Evolutionary conservation across 2,797 vertebrate genomes (phyloP).

Genomic region (Clarias laeviceps): DNA sequence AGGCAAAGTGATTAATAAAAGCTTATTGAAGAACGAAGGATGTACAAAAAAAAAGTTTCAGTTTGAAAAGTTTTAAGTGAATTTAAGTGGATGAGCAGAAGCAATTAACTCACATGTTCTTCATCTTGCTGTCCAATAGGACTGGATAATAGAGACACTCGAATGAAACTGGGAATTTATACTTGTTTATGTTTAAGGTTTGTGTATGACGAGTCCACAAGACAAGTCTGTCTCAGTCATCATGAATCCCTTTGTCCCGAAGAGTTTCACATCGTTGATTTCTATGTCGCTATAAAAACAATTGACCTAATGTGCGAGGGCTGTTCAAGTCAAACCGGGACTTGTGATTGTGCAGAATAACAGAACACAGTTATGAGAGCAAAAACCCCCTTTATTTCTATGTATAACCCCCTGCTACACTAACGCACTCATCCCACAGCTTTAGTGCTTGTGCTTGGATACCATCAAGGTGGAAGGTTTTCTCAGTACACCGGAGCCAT

Average conservation of each 20-base stretch:
- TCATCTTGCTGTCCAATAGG: not conserved
- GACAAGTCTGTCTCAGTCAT: not conserved
- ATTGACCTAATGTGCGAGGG: too few relatives aligned
- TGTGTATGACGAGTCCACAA: not conserved
- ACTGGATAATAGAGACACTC: not conserved
- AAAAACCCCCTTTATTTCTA: too few relatives aligned
- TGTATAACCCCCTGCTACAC: too few relatives aligned
- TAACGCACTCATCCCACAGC: too few relatives aligned
- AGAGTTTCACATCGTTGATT: not conserved
- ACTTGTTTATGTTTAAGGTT: not conserved
- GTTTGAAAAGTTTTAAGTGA: not conserved
- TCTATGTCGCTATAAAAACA: too few relatives aligned
- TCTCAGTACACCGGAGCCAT: too few relatives aligned
- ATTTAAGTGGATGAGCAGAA: not conserved
- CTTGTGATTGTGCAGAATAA: too few relatives aligned
- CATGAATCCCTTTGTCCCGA: not conserved
- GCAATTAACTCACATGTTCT: not conserved
- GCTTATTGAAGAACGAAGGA: not conserved
- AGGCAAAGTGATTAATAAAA: not conserved
- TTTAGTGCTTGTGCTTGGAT: too few relatives aligned
- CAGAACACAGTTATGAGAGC: too few relatives aligned
- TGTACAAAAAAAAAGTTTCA: not conserved
- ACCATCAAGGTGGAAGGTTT: too few relatives aligned
- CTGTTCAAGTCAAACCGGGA: too few relatives aligned
- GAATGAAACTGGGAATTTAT: not conserved